phyloP scores from a whole-genome alignment of 2,797 vertebrate genomes.

The Epinephelus malabaricus region DNA sequence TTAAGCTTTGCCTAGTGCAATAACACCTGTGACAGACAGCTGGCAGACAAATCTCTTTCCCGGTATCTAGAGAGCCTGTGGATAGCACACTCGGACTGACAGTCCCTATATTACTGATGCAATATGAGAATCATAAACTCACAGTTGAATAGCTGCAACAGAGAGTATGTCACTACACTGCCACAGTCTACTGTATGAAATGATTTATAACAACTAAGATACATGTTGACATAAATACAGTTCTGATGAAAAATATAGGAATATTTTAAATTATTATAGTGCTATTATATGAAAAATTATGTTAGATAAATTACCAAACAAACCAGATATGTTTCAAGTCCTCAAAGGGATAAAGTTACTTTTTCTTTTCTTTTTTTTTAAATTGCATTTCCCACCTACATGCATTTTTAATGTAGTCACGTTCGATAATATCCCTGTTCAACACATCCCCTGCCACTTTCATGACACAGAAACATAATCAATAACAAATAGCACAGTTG shows the following conservation, averaged over 20 bases:
- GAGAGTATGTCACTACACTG: neutral
- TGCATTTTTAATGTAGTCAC: neutral
- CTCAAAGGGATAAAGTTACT: too few species aligned
- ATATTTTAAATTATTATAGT: neutral
- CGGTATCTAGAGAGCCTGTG: neutral
- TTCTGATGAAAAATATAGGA: neutral
- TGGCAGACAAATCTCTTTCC: slow-evolving; percentile 32
- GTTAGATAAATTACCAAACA: neutral
- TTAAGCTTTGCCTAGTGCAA: slow-evolving; percentile 22
- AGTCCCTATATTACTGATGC: neutral
- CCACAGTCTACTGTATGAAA: neutral
- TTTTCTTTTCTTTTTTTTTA: too few species aligned
- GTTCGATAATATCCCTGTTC: neutral
- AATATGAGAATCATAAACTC: neutral
- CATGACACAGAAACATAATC: neutral
- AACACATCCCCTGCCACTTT: neutral
- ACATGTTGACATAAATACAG: neutral
- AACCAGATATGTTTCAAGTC: too few species aligned
- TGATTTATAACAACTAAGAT: too few species aligned
- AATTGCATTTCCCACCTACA: neutral
- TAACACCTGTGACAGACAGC: slow-evolving; percentile 47
- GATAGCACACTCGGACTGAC: neutral
- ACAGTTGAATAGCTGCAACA: neutral
- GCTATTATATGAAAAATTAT: neutral
- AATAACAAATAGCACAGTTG: neutral